These are phyloP conservation scores for Cromileptes altivelis DNA, from an alignment of 2,113 vertebrate species.

Conservation along the genomic window DNA sequence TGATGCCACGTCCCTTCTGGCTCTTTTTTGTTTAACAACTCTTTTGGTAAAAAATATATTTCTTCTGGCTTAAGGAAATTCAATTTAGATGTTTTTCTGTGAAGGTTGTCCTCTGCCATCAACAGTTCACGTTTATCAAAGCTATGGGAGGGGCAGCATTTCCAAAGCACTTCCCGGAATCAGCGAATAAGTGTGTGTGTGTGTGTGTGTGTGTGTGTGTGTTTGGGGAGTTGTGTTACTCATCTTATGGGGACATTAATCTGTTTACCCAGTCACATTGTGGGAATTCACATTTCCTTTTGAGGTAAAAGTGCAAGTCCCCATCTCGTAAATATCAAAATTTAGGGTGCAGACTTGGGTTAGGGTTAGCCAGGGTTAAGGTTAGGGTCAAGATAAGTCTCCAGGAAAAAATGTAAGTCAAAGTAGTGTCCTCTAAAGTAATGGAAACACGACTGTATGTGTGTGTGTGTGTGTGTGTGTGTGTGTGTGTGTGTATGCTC, in stretches of 20 bases:
- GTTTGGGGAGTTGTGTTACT: too few relatives aligned
- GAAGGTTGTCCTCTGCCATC: constrained; percentile 31
- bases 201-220: constrained; percentile 17
- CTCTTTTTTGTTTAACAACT: neutral
- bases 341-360: too few relatives aligned
- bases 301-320: too few relatives aligned
- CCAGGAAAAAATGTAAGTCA: too few relatives aligned
- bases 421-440: too few relatives aligned
- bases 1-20: neutral
- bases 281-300: too few relatives aligned
- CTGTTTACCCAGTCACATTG: too few relatives aligned
- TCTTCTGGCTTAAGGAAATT: neutral
- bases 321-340: too few relatives aligned
- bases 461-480: constrained; percentile 9
- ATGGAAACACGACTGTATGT: neutral
- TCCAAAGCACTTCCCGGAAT: constrained; percentile 63
- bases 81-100: neutral
- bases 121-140: constrained; percentile 12
- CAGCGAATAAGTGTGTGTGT: neutral
- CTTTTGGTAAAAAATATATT: neutral
- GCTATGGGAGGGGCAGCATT: constrained; percentile 30
- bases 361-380: too few relatives aligned
- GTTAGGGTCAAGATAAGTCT: too few relatives aligned
- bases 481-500: constrained; percentile 20
- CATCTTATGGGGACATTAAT: too few relatives aligned